Evolutionary conservation across 2,888 invertebrate genomes (phyloP).

Genomic region (Monopis laevigella): DNA sequence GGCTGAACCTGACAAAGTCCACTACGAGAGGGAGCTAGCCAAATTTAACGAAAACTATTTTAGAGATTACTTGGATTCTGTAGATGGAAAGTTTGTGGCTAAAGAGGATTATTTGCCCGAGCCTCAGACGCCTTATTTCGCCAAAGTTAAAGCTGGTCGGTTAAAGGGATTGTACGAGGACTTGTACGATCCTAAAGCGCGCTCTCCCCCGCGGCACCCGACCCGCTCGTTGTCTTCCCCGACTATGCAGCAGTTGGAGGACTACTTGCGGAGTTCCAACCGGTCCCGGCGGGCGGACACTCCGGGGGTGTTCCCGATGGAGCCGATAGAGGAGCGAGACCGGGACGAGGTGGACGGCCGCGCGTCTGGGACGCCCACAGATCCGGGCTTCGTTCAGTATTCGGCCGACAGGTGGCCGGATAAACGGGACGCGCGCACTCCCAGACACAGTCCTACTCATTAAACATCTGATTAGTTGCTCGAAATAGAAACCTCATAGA

Average conservation of each 20-base stretch:
- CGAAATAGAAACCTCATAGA: no score
- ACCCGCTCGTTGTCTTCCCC: constrained; percentile 49
- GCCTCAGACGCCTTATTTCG: constrained; percentile 55
- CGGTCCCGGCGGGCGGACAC: constrained; percentile 43
- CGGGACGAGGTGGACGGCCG: constrained; percentile 43
- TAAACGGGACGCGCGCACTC: constrained; percentile 63
- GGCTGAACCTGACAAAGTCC: constrained; percentile 40
- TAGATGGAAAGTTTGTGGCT: constrained; percentile 41
- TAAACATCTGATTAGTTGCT: no score
- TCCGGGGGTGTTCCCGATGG: constrained; percentile 56
- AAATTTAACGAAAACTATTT: constrained; percentile 57
- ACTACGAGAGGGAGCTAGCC: constrained; percentile 53
- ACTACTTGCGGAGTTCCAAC: constrained; percentile 47
- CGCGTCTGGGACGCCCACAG: constrained; percentile 73
- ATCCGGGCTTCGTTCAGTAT: constrained; percentile 79
- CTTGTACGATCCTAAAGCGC: constrained; percentile 36
- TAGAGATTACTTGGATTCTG: constrained; percentile 45
- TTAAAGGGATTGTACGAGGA: constrained; percentile 47
- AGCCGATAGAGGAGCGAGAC: constrained; percentile 55
- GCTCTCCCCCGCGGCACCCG: constrained; percentile 43
- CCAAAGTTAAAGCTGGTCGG: constrained; percentile 51
- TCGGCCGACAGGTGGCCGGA: constrained; percentile 75
- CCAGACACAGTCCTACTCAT: constrained; percentile 62
- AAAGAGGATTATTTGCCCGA: constrained; percentile 57
- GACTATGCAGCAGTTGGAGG: constrained; percentile 57